Percentiles rank a stretch among this genome's conserved stretches.
phyloP scores from a whole-genome alignment of 2,888 invertebrate genomes.

The Acheta domesticus region DNA sequence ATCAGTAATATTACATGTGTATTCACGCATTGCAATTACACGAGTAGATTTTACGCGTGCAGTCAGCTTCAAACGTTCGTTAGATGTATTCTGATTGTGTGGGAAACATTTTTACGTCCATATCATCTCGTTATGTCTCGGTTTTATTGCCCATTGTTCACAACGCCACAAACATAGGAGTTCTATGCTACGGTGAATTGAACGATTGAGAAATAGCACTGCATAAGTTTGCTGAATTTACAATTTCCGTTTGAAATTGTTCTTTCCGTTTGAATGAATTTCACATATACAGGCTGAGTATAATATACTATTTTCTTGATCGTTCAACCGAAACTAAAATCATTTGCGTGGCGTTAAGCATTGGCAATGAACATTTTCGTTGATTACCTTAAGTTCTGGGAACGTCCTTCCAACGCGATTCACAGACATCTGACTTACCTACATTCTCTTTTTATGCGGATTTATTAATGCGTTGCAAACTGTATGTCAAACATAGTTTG shows the following conservation, averaged over 20 bases:
- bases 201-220: background rate
- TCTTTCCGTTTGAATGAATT: background rate
- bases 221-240: background rate
- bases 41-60: too few relatives aligned
- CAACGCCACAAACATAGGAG: background rate
- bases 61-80: too few relatives aligned
- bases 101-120: background rate
- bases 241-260: background rate
- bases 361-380: too few relatives aligned
- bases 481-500: too few relatives aligned
- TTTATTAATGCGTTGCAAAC: too few relatives aligned
- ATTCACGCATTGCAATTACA: too few relatives aligned
- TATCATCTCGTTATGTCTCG: background rate
- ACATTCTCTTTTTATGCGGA: too few relatives aligned
- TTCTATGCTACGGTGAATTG: background rate
- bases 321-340: too few relatives aligned
- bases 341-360: too few relatives aligned
- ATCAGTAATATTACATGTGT: too few relatives aligned
- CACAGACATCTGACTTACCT: background rate
- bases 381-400: background rate
- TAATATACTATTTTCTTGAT: too few relatives aligned
- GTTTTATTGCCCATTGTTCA: conserved; percentile 18
- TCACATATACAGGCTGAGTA: background rate
- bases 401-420: background rate
- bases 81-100: background rate